Base-by-base conservation (phyloP, 2,888 invertebrate genomes). In the Hetaerina titia region DNA sequence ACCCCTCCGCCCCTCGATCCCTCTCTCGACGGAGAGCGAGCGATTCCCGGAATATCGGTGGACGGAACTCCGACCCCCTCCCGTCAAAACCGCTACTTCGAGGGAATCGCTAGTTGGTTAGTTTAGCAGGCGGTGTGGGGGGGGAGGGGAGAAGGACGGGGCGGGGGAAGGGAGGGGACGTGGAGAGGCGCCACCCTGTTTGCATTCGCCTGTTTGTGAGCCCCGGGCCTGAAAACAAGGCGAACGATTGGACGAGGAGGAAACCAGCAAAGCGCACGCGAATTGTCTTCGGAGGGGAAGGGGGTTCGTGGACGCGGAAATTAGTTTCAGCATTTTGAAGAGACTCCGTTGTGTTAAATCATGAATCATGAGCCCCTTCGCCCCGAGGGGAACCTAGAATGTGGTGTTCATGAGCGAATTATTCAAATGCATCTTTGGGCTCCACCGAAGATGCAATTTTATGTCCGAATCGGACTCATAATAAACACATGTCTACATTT, bases 181-280 rank as follows among this genome's bases (percentile, higher is more conserved):
- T n/a, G n/a, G 74, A 69, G 25, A 19, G 22, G 6, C 11, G 74
- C 74, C 19, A 25, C 81, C 81, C 81, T 81, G 81, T 81, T 81
- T 81, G 31, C 81, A 31, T 25, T 81, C 81, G 31, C 69, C 31
- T 81, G 81, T 81, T 81, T 81, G 81, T 31, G 31, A 81, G 81
- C 81, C 81, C 31, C 81, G 81, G 31, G 81, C 31, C 81, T 15
- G 81, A 81, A 81, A 81, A 81, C 81, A 81, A 81, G 11, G 81
- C 81, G 4, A 25, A 31, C 81, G 81, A 81, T 81, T 25, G 81
- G 81, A 81, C 25, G 81, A 25, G 81, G 81, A 31, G 31, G 81
- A 31, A 81, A 81, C 81, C 31, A 81, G 31, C 81, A 81, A 81
- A 31, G 81, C 81, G 81, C 31, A 81, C 81, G 81, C 81, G 81